Percentiles rank a stretch among this genome's conserved stretches.
Conservation (phyloP, 35 echinoderm and acorn worm genomes). For the Ophioderma brevispina region DNA sequence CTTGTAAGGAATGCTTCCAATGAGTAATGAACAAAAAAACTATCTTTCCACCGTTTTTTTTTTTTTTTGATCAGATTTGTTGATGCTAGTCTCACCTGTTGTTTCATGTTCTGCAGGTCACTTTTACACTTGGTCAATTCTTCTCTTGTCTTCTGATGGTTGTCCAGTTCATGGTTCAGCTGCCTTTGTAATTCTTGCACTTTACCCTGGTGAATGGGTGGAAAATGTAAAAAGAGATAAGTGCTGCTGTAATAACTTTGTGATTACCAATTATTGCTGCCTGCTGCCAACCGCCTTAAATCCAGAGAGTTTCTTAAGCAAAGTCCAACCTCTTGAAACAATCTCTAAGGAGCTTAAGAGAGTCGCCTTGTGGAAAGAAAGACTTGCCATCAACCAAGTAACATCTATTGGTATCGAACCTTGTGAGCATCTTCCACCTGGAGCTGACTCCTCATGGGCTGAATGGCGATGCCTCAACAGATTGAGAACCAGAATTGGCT, state of each 20-base stretch:
- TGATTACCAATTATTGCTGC: not conserved
- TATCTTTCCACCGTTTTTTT: not conserved
- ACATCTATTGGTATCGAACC: no score
- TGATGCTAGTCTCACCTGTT: slow-evolving; percentile 75
- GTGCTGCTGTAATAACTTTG: not conserved
- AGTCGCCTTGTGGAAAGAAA: no score
- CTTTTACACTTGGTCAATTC: slow-evolving; percentile 62
- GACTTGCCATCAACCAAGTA: no score
- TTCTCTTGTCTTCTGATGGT: slow-evolving; percentile 88
- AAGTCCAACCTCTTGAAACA: no score
- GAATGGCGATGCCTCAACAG: no score
- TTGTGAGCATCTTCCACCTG: no score
- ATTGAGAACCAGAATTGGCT: no score
- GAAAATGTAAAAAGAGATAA: not conserved
- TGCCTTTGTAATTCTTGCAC: slow-evolving; percentile 74
- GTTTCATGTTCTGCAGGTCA: slow-evolving; percentile 77
- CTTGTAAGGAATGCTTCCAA: not conserved
- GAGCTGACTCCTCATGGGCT: no score
- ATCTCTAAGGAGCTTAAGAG: no score
- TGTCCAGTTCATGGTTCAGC: slow-evolving; percentile 74
- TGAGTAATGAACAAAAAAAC: not conserved
- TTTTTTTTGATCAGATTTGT: not conserved
- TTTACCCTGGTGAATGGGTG: slow-evolving; percentile 65
- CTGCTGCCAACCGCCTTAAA: no score
- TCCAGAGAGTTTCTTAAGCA: no score